A percentile compares a stretch with the other conserved stretches of the same genome.
Evolutionary conservation across 2,113 vertebrate genomes (phyloP).

Genomic region (Corythaeola cristata): DNA sequence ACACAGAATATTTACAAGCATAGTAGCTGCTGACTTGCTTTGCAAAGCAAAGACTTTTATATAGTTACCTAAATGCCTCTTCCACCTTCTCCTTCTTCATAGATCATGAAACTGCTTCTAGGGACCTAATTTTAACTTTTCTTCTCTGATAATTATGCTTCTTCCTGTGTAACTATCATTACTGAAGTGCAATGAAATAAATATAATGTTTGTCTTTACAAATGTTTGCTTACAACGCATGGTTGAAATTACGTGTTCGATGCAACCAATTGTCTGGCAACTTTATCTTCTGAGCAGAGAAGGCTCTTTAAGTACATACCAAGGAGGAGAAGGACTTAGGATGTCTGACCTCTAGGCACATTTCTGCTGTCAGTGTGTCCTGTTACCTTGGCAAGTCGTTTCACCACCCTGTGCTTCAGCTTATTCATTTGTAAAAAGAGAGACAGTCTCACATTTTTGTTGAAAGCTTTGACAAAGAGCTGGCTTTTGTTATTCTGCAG

Average conservation of each 20-base stretch:
- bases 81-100: background rate
- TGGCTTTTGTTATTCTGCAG: background rate
- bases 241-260: background rate
- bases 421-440: background rate
- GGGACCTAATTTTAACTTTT: background rate
- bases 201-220: background rate
- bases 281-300: background rate
- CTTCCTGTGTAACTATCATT: background rate
- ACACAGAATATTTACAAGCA: background rate
- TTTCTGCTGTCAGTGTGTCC: rapidly evolving
- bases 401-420: background rate
- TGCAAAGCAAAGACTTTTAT: background rate
- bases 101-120: background rate
- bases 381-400: background rate
- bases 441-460: background rate
- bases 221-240: background rate
- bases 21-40: background rate
- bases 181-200: background rate
- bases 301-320: rapidly evolving
- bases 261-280: background rate
- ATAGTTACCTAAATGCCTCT: background rate
- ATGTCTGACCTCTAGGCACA: background rate
- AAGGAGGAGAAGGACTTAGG: background rate
- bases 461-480: background rate
- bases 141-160: background rate